phyloP scores from a whole-genome alignment of 2,888 invertebrate genomes.

The Synanthedon tipuliformis region DNA sequence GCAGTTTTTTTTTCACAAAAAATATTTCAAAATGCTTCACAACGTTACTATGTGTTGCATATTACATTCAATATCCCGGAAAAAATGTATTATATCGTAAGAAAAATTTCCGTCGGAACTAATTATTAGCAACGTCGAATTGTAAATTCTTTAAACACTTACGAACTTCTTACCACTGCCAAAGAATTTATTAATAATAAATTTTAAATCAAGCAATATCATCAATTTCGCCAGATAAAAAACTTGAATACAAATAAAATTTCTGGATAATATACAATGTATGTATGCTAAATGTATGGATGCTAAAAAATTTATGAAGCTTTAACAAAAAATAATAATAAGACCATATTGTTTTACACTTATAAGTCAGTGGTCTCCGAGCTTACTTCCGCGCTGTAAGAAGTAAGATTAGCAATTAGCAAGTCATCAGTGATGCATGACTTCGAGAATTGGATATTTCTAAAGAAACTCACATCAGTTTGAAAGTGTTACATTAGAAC shows the following conservation, averaged over 20 bases:
- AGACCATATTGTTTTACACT: no score
- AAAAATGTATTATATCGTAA: conserved; percentile 27
- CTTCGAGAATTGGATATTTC: background rate
- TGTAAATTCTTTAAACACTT: no score
- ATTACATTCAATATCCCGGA: conserved; percentile 19
- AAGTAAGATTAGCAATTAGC: background rate
- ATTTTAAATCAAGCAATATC: no score
- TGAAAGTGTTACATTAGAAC: background rate
- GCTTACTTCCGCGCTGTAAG: background rate
- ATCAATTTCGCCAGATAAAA: no score
- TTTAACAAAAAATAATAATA: no score
- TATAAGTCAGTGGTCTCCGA: no score
- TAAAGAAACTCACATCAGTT: background rate
- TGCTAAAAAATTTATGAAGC: no score
- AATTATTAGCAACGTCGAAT: background rate
- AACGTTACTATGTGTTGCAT: conserved; percentile 2
- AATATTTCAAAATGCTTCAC: background rate
- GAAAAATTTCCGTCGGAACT: conserved; percentile 24
- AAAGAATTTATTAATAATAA: no score
- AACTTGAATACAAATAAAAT: no score
- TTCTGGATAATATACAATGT: no score
- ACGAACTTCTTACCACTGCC: no score
- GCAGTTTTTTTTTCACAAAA: background rate
- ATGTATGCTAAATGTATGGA: no score
- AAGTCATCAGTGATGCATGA: background rate